Evolutionary conservation across 2,888 invertebrate genomes (phyloP).

Genomic region (Tetragnatha montana): DNA sequence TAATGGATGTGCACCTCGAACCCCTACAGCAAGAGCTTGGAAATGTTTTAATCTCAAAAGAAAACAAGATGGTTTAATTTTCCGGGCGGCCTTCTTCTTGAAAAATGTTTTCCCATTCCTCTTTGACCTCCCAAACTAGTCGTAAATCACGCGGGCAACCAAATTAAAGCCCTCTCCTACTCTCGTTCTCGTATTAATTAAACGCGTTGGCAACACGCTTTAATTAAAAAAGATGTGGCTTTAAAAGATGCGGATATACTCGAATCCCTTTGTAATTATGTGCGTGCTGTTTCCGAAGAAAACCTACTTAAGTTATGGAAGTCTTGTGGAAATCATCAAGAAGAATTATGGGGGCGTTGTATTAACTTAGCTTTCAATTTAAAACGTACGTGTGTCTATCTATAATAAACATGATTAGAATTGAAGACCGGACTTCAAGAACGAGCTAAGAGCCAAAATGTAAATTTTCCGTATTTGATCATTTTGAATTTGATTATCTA

Average conservation of each 20-base stretch:
- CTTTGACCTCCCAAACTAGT: not conserved
- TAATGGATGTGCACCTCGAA: not conserved
- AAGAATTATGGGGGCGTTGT: too few relatives aligned
- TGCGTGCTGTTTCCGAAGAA: not conserved
- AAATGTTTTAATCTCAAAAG: not conserved
- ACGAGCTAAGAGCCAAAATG: too few relatives aligned
- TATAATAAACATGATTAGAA: too few relatives aligned
- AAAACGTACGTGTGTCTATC: too few relatives aligned
- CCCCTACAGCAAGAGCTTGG: not conserved
- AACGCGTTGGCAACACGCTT: not conserved
- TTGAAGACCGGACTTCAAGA: too few relatives aligned
- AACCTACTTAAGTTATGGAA: not conserved
- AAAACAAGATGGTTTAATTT: not conserved
- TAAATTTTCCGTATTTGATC: too few relatives aligned
- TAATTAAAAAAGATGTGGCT: constrained; percentile 20
- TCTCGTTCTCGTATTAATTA: constrained; percentile 24
- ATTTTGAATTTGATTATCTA: too few relatives aligned
- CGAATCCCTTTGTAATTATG: not conserved
- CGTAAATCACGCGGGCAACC: constrained; percentile 20
- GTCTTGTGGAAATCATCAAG: not conserved
- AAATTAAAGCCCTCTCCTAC: constrained; percentile 10
- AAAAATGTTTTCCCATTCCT: constrained; percentile 2
- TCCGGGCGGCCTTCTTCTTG: not conserved
- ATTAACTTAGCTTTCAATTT: too few relatives aligned
- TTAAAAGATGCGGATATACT: not conserved